Evolutionary conservation across 2,888 invertebrate genomes (phyloP).

Genomic region (Alsophila aescularia): DNA sequence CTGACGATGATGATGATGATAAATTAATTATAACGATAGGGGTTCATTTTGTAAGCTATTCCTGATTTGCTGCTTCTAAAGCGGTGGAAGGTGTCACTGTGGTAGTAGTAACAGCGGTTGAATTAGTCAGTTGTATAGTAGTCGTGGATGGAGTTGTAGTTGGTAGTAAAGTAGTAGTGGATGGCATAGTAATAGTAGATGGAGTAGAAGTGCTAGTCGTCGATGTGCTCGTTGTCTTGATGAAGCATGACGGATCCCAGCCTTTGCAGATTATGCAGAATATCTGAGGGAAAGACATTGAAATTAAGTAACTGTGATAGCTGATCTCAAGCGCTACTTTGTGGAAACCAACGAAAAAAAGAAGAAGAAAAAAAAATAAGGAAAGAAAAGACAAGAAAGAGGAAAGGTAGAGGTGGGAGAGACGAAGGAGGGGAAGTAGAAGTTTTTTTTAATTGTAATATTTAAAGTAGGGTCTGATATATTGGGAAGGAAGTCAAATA

Average conservation of each 20-base stretch:
- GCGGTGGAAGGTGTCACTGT: not conserved
- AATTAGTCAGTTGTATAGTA: conserved; percentile 5
- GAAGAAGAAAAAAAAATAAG: too few relatives aligned
- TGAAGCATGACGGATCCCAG: conserved; percentile 44
- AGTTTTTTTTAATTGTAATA: too few relatives aligned
- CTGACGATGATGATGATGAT: too few relatives aligned
- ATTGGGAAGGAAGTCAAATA: too few relatives aligned
- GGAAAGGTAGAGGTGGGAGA: too few relatives aligned
- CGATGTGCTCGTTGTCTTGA: conserved; percentile 26
- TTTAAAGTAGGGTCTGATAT: too few relatives aligned
- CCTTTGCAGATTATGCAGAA: conserved; percentile 60
- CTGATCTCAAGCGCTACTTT: too few relatives aligned
- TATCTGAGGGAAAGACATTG: conserved; percentile 42
- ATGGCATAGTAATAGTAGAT: conserved; percentile 16
- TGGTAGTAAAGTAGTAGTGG: not conserved
- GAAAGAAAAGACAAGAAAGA: too few relatives aligned
- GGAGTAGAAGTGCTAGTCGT: conserved; percentile 31
- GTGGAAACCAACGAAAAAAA: too few relatives aligned
- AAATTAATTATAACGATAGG: too few relatives aligned
- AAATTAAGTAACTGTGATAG: not conserved
- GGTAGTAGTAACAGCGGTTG: conserved; percentile 7
- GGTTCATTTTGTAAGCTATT: too few relatives aligned
- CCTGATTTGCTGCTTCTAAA: not conserved
- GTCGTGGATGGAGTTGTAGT: not conserved
- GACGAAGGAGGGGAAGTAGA: too few relatives aligned